Evolutionary conservation across 64 coral and sea anemone species (phyloP), one percentile per base, ranked within the genome.

Genomic region (Actinia tenebrosa): DNA sequence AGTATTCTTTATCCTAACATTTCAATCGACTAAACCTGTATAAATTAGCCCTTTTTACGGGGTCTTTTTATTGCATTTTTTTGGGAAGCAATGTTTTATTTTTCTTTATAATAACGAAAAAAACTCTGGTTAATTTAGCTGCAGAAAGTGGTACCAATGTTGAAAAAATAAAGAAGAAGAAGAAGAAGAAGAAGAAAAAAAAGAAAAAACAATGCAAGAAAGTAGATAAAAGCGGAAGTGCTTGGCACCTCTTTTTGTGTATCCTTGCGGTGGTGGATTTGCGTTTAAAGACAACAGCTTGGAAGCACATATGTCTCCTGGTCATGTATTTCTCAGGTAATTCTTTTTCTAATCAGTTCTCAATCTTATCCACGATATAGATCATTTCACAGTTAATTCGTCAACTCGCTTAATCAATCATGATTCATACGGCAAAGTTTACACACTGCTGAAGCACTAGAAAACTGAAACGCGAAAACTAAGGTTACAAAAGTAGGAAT

Each of bases 361-460:
- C 11, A 75, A 75, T 75, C 69, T 75, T 75, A 75, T 75, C 69
- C 11, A 10, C 5, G 23, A 75, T 75, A 26, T 30, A 10, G 69
- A 42, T 75, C 69, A 75, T 75, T 75, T 75, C 69, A 42, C 69
- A 75, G 69, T 75, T 75, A 75, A 75, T 75, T 75, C 27, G 42
- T 9, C 27, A 75, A 14, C 26, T 42, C 69, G 69, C 14, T 25
- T 75, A 75, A 42, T 42, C 69, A 75, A 75, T 42, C 8, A 25
- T 30, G 37, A n/a, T 42, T 75, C 69, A 58, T 58, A 11, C 13
- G 26, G 69, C n/a, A 37, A 75, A 30, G 23, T 75, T 75, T 37
- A 42, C 69, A 75, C 1, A 75, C n/a, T 58, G 56, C 13, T 58
- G 7, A 50, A 50, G 7, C 47, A 50, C 30, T 37, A 37, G 30